phyloP scores from a whole-genome alignment of 1,140 invertebrate genomes.

The Drosophila teissieri region DNA sequence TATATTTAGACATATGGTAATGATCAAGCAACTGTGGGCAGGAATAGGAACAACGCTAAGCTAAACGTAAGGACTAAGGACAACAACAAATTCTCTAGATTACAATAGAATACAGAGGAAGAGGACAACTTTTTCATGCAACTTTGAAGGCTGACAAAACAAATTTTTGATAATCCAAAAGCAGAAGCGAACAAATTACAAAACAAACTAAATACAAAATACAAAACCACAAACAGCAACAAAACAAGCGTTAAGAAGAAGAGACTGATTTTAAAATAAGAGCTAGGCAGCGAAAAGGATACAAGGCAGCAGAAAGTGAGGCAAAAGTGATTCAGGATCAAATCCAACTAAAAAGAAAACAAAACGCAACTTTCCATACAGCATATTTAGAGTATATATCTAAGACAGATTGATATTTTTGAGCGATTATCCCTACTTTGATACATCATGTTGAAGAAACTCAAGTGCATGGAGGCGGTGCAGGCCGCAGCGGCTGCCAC shows the following conservation, averaged over 20 bases:
- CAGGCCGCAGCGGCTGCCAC: conserved; percentile 60
- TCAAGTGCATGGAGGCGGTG: conserved; percentile 76
- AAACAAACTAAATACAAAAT: conserved; percentile 18
- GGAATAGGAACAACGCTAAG: conserved; percentile 77
- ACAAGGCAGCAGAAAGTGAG: conserved; percentile 40
- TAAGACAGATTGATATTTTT: conserved; percentile 52
- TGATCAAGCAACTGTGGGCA: conserved; percentile 55
- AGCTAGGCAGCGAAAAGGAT: conserved; percentile 10
- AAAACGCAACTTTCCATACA: conserved; percentile 40
- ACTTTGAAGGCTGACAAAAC: conserved; percentile 77
- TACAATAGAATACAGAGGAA: conserved; percentile 35
- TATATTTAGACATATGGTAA: conserved; percentile 29
- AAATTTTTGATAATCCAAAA: conserved; percentile 61
- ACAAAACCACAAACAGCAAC: conserved; percentile 41
- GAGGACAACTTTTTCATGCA: conserved; percentile 64
- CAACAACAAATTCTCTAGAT: conserved; percentile 43
- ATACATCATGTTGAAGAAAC: conserved; percentile 75
- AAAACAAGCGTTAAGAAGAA: conserved; percentile 81
- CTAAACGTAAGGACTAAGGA: conserved; percentile 55
- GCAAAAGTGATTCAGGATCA: conserved; percentile 72
- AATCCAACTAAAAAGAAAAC: conserved; percentile 54
- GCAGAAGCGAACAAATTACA: conserved; percentile 33
- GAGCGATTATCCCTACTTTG: conserved; percentile 16
- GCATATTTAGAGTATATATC: conserved; percentile 30
- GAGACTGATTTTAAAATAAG: conserved; percentile 76